Conservation (phyloP, 2,113 vertebrate genomes). For the Burhinus oedicnemus region DNA sequence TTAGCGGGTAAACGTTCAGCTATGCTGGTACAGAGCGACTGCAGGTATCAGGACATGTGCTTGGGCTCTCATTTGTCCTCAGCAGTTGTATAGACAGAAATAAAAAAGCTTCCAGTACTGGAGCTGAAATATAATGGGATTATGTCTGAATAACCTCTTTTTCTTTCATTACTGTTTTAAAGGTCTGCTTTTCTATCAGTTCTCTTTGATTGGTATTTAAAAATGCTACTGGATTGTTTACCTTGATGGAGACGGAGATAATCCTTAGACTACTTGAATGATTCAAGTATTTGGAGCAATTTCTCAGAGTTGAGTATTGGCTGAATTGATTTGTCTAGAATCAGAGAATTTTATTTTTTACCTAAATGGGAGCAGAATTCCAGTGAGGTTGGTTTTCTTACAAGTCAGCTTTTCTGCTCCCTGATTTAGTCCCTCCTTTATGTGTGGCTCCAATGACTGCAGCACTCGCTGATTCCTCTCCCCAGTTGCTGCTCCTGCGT, state of each 20-base stretch:
- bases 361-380: neutral
- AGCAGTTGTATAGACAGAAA: neutral
- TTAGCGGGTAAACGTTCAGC: neutral
- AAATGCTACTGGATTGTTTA: neutral
- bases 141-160: neutral
- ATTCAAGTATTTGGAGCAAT: neutral
- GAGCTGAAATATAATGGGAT: neutral
- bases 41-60: neutral
- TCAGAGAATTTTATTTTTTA: neutral
- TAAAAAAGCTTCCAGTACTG: neutral
- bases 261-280: neutral
- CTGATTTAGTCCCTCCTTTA: neutral
- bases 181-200: neutral
- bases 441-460: neutral
- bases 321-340: neutral
- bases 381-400: neutral
- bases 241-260: neutral
- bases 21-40: fast-evolving
- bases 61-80: neutral
- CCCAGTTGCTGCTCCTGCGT: neutral
- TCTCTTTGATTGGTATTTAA: neutral
- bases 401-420: neutral
- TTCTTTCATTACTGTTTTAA: neutral
- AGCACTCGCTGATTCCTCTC: neutral
- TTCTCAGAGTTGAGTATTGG: neutral